These are phyloP conservation scores for Manis javanica DNA, from an alignment of 2,797 vertebrate species.

Conservation along the genomic window DNA sequence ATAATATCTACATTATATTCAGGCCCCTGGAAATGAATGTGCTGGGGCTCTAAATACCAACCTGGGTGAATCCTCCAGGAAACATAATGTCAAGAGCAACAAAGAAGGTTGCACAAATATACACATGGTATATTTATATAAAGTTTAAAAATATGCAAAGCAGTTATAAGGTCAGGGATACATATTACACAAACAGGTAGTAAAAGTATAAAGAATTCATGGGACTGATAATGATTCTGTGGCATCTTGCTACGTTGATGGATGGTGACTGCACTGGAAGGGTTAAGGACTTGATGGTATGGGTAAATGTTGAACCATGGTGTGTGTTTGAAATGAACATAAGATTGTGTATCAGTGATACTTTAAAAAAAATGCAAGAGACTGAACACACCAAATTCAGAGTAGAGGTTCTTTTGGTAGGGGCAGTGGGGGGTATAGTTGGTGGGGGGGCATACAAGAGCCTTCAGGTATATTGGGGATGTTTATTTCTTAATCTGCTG, in stretches of 20 bases:
- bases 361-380: no score
- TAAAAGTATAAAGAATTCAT: no score
- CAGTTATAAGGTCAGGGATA: neutral
- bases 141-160: neutral
- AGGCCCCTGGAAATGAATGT: neutral
- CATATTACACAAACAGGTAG: no score
- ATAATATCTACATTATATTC: neutral
- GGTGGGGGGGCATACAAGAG: neutral
- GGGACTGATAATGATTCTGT: no score
- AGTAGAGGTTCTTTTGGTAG: neutral
- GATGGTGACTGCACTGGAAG: no score
- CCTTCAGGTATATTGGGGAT: neutral
- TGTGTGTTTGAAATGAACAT: no score
- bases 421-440: rapidly evolving
- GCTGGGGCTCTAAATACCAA: neutral
- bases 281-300: no score
- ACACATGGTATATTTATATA: neutral
- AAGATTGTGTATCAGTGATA: no score
- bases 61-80: neutral
- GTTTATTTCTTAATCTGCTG: neutral
- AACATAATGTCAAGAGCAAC: neutral
- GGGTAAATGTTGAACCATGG: no score
- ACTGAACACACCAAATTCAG: neutral
- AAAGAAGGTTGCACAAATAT: neutral
- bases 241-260: no score